Conservation (phyloP, 2,113 vertebrate genomes). For the Tenrec ecaudatus region DNA sequence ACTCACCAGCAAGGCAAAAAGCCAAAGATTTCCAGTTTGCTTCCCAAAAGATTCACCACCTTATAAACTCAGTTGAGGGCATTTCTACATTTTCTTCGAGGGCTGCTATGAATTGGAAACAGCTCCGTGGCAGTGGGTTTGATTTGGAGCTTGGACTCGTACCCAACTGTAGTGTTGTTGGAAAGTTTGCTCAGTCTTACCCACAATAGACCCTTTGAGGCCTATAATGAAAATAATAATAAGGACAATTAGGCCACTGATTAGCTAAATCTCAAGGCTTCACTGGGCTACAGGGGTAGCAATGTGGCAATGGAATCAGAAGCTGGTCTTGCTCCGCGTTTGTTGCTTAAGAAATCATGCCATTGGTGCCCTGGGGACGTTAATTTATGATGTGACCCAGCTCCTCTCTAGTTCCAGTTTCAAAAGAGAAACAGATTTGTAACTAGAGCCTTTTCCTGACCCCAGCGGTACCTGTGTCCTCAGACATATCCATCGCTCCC, state of each 20-base stretch:
- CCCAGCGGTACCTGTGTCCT: background rate
- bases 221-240: too few relatives aligned
- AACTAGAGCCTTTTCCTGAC: background rate
- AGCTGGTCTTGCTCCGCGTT: background rate
- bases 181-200: background rate
- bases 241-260: background rate
- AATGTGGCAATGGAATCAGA: background rate
- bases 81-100: background rate
- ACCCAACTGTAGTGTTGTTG: background rate
- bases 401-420: background rate
- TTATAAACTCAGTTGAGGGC: background rate
- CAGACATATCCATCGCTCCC: fast-evolving
- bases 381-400: background rate
- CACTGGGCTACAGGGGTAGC: background rate
- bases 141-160: too few relatives aligned
- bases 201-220: too few relatives aligned
- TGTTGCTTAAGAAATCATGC: background rate
- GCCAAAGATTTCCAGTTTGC: background rate
- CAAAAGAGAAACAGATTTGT: background rate
- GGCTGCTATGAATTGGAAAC: background rate
- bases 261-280: background rate
- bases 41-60: background rate
- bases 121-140: background rate
- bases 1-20: background rate
- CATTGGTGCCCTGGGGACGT: background rate